Evolutionary conservation across 37 sponge, comb jelly and placozoan genomes (phyloP), one percentile per base, ranked within the genome.

Genomic region (Cliona cf. orientalis): DNA sequence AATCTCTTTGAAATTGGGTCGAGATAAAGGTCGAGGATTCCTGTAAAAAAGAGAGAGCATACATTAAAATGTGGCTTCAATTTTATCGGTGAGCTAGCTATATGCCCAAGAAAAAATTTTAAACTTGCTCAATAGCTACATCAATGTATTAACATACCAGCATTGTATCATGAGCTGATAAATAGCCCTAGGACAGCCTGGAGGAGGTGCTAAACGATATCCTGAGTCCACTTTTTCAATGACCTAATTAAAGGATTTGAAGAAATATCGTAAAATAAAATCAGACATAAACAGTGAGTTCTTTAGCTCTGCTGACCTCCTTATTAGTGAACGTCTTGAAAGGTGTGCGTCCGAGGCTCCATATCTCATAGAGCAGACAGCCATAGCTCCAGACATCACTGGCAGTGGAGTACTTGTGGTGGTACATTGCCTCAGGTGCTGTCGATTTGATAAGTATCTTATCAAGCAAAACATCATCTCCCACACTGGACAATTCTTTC

Each of bases 371-470:
- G 41, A 80, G 69, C 41, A 80, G 53, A 80, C 80, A 80, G 23
- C 80, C 80, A 67, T 80, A 80, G 69, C 80, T 80, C 80, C 80
- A 80, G 57, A 80, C 80, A 46, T 80, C 80, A 55, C 80, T 80
- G 80, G 80, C 80, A 36, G 69, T 80, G 57, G 80, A 80, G 40
- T 80, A 80, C 49, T 55, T 66, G 2, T 33, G 57, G 19, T 69
- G n/a, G 40, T 80, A 68, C 69, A 80, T 80, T 2, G 76, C 85
- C 46, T 84, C 85, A 2, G 85, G 85, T 1, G 85, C 71, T 57
- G 71, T 84, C 85, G 78, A 84, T 40, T 56, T 53, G 42, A 84
- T 34, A 19, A 69, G 85, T 28, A 76, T 46, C 66, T 53, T 75
- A 0, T 59, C 77, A 25, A 69, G 78, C 25, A 40, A 55, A 5